Base-by-base conservation (phyloP, 2,888 invertebrate species). In the Athripsodes cinereus region DNA sequence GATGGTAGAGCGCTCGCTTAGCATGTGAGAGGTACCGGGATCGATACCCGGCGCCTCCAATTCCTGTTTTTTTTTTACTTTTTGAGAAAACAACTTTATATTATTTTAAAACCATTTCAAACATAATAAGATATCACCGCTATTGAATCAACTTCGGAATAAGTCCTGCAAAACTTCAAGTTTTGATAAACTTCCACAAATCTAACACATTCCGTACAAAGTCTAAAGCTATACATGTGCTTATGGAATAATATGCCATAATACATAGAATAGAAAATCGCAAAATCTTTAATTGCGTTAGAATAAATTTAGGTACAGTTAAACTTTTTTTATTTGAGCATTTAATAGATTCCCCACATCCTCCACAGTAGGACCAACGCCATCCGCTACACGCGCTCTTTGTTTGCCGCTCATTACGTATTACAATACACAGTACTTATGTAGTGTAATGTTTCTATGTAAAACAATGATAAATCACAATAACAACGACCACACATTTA, bases 1-100 rank as follows among this genome's bases (percentile, higher is more conserved):
- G 77, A 78, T 76, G 78, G 77, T 77, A 77, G 77, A 77, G 77
- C 76, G 77, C 77, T 77, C 77, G 76, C 78, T 78, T 76, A 78
- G 76, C 77, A 77, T 77, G 78, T 71, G 76, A 76, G 77, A 76
- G 74, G 75, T 76, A 76, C 76, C 74, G 77, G 76, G 75, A 77
- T 76, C 77, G 76, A 76, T 77, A 75, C 74, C 76, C 76, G 75
- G 76, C 76, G 76, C 77, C 77, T 77, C 77, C 77, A 78, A 68
- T 19, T 47, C 21, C 47, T 16, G 8, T 47, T 47, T 47, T 19
- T 40, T n/a, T 40, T 13, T 40, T 40, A n/a, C 13, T 19, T 3
- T 8, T 5, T 3, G 2, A 13, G 13, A 40, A 40, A 3, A 40
- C 40, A 40, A 13, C 13, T 40, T 8, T 40, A 40, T 40, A 5